Conservation (phyloP, 64 coral and sea anemone genomes). For the Dendronephthya gigantea region DNA sequence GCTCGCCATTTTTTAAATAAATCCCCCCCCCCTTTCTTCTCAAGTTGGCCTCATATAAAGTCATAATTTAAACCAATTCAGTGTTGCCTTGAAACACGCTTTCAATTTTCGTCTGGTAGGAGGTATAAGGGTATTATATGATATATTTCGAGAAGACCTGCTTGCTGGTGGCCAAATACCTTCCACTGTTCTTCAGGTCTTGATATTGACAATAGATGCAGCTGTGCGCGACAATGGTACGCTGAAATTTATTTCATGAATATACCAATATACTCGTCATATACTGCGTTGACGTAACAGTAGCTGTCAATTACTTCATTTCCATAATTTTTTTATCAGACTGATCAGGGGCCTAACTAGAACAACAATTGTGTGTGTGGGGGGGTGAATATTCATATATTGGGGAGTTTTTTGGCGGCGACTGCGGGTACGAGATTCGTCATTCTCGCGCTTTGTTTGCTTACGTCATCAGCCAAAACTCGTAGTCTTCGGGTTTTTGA, state of each 20-base stretch:
- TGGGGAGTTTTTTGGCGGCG: too few species aligned
- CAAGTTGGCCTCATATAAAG: neutral
- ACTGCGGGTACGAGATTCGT: too few species aligned
- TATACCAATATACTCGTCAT: neutral
- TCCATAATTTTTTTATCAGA: too few species aligned
- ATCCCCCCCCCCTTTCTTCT: neutral
- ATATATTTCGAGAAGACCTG: neutral
- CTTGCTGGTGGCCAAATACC: neutral
- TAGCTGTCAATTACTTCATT: neutral
- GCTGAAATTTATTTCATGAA: neutral
- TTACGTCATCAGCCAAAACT: too few species aligned
- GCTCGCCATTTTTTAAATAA: too few species aligned
- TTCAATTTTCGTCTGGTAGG: slow-evolving; percentile 5
- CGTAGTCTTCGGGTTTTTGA: too few species aligned
- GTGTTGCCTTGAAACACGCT: neutral
- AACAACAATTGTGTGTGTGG: too few species aligned
- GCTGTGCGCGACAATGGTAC: neutral
- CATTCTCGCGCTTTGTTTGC: too few species aligned
- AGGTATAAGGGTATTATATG: neutral
- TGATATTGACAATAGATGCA: neutral
- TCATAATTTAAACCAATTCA: neutral
- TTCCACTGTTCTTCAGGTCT: neutral
- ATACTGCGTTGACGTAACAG: neutral
- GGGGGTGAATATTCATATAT: too few species aligned
- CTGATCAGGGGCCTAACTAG: too few species aligned